These are phyloP conservation scores for Triplophysa tibetana DNA, from an alignment of 2,113 vertebrate species.

Conservation along the genomic window DNA sequence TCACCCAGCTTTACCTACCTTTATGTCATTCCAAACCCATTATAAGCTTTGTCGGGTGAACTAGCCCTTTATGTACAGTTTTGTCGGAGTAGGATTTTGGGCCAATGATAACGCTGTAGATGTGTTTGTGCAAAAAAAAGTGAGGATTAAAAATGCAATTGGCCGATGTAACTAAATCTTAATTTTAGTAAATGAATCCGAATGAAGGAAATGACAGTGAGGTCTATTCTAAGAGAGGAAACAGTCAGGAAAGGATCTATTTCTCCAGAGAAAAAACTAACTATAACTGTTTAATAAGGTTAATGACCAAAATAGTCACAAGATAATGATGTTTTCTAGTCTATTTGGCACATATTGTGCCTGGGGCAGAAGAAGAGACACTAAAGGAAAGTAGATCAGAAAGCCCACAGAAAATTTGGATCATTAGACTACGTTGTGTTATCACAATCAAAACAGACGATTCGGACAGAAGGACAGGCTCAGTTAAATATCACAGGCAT, in stretches of 20 bases:
- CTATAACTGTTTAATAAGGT: conserved; percentile 6
- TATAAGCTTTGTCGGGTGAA: no score
- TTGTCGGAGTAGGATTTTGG: no score
- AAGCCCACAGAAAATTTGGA: neutral
- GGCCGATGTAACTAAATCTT: neutral
- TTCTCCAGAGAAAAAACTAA: conserved; percentile 20
- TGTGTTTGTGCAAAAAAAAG: neutral
- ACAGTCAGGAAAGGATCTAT: conserved; percentile 2
- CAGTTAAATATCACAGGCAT: neutral
- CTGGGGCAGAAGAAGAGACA: conserved; percentile 7
- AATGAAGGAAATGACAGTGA: neutral
- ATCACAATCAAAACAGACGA: conserved; percentile 14
- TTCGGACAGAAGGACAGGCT: neutral
- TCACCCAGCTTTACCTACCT: neutral
- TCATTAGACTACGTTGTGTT: neutral
- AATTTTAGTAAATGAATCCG: neutral
- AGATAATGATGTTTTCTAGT: conserved; percentile 22
- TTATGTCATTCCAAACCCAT: neutral
- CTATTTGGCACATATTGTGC: conserved; percentile 16
- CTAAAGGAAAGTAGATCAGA: conserved; percentile 23
- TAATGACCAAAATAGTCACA: conserved; percentile 7
- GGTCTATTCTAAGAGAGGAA: conserved; percentile 21
- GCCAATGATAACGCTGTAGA: no score
- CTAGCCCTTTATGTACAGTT: no score
- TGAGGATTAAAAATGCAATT: neutral